phyloP scores from a whole-genome alignment of 2,797 vertebrate species.

The Thamnophis elegans region DNA sequence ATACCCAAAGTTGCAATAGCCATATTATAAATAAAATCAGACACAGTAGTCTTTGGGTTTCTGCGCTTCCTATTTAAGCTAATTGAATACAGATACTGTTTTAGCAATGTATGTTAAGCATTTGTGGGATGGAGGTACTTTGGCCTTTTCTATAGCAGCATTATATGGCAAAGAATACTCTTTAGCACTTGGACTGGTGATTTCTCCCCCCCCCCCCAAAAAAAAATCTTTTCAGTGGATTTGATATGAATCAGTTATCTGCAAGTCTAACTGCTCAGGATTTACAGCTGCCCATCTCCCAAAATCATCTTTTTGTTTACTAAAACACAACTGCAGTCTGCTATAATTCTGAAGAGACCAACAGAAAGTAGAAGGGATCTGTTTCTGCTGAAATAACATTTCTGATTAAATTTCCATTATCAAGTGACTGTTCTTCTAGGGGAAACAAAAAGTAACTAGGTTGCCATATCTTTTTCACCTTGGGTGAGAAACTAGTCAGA shows the following conservation, averaged over 20 bases:
- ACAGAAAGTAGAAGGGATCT: neutral
- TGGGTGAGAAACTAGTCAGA: neutral
- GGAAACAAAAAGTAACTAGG: neutral
- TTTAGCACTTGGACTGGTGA: neutral
- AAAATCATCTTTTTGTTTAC: neutral
- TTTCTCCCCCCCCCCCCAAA: neutral
- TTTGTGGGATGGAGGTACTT: neutral
- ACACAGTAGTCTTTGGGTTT: neutral
- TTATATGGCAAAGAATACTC: neutral
- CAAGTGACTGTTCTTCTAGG: neutral
- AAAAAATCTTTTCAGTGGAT: neutral
- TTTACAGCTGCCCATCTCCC: neutral
- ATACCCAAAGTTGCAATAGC: neutral
- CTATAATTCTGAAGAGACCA: neutral
- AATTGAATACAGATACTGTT: neutral
- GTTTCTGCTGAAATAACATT: neutral
- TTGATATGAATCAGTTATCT: slow-evolving; percentile 2
- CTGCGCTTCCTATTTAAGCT: neutral
- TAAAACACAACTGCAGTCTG: neutral
- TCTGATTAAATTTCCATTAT: neutral
- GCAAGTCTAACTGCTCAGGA: neutral
- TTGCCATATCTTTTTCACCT: neutral
- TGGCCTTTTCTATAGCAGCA: neutral
- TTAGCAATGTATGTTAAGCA: neutral
- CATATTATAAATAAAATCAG: neutral